Conservation (phyloP, 1,140 invertebrate genomes). For the Potamilus streckersoni region DNA sequence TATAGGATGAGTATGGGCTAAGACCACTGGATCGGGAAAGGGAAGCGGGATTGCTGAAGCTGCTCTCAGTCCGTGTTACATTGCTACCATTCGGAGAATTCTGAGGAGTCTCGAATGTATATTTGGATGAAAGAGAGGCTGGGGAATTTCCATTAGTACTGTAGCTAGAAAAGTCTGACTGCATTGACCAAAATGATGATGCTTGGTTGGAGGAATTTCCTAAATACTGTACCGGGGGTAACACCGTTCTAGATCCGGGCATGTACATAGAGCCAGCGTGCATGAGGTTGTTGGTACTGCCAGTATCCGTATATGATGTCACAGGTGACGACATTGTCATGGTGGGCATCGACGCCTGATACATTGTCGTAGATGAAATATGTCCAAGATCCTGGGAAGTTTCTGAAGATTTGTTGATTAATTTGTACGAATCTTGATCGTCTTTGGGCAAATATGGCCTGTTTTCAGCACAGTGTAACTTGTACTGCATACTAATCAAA, state of each 20-base stretch:
- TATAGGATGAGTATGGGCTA: constrained; percentile 28
- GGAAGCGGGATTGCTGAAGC: constrained; percentile 9
- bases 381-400: constrained; percentile 15
- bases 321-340: constrained; percentile 16
- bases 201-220: constrained; percentile 16
- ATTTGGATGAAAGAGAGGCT: constrained; percentile 9
- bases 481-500: no score
- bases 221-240: constrained; percentile 31
- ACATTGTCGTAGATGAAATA: constrained; percentile 18
- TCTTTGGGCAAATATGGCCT: neutral
- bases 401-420: constrained; percentile 19
- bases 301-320: constrained; percentile 14
- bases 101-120: constrained; percentile 19
- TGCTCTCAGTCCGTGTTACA: constrained; percentile 12
- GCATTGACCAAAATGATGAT: constrained; percentile 32
- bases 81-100: constrained; percentile 12
- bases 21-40: constrained; percentile 9
- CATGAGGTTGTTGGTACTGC: constrained; percentile 20
- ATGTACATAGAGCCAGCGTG: constrained; percentile 31
- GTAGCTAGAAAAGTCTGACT: constrained; percentile 18
- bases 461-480: no score
- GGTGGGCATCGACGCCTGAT: constrained; percentile 14
- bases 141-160: constrained; percentile 12
- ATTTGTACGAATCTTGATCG: constrained; percentile 23
- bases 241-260: constrained; percentile 25